phyloP scores from a whole-genome alignment of 2,888 invertebrate species.

The Cetonia aurata region DNA sequence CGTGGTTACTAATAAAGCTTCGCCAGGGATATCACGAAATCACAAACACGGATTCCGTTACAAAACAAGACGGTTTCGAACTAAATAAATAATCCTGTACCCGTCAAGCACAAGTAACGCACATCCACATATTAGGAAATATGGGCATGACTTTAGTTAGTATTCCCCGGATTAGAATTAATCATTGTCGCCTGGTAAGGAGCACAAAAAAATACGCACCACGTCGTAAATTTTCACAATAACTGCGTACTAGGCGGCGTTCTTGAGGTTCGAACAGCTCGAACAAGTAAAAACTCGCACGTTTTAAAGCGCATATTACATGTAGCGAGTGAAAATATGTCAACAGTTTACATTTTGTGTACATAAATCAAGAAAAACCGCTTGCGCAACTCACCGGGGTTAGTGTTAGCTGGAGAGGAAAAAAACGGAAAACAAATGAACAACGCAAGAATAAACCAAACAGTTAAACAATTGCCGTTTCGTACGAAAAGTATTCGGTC shows the following conservation, averaged over 20 bases:
- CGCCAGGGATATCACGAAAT: too few species aligned
- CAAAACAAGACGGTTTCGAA: too few species aligned
- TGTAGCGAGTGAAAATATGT: constrained; percentile 28
- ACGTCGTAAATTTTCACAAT: constrained; percentile 19
- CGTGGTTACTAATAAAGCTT: too few species aligned
- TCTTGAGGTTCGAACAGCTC: neutral
- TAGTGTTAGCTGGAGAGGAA: neutral
- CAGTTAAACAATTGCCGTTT: constrained; percentile 25
- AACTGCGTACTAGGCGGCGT: neutral
- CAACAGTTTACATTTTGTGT: constrained; percentile 25
- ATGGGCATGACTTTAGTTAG: neutral
- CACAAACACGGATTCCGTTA: too few species aligned
- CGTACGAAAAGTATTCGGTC: constrained; percentile 14
- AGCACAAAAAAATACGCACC: constrained; percentile 15
- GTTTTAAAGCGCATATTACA: constrained; percentile 24
- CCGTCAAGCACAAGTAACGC: neutral
- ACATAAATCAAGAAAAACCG: constrained; percentile 31
- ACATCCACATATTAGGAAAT: constrained; percentile 2
- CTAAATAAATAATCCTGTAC: too few species aligned
- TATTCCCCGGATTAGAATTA: constrained; percentile 8
- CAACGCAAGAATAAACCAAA: constrained; percentile 18
- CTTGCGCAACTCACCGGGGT: constrained; percentile 17
- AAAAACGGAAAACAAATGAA: constrained; percentile 7
- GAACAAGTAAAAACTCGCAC: constrained; percentile 8
- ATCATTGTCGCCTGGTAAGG: constrained; percentile 9